Evolutionary conservation across 1,140 invertebrate species (phyloP).

Genomic region (Marisa cornuarietis): DNA sequence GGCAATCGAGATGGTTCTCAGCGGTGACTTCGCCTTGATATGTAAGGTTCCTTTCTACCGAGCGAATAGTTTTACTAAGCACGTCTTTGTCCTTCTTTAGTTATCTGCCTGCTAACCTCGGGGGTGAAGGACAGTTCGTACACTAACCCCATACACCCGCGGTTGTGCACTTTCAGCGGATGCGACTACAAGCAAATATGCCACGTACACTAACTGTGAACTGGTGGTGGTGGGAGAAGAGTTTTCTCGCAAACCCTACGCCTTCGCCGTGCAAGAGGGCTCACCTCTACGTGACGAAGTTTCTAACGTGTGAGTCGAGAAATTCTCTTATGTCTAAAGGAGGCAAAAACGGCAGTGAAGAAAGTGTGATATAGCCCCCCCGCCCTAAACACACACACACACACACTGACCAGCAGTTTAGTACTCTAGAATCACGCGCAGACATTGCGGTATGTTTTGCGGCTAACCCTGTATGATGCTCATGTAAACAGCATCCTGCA

Average conservation of each 20-base stretch:
- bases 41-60: constrained; percentile 66
- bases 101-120: not conserved
- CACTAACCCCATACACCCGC: not conserved
- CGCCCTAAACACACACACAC: not conserved
- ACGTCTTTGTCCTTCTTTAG: not conserved
- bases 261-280: constrained; percentile 94
- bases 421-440: too few species aligned
- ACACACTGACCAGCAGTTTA: too few species aligned
- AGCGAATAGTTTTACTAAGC: too few species aligned
- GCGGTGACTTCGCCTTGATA: constrained; percentile 86
- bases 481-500: constrained; percentile 80
- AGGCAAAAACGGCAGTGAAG: not conserved
- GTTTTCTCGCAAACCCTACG: constrained; percentile 96
- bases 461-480: not conserved
- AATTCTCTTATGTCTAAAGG: not conserved
- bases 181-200: constrained; percentile 91
- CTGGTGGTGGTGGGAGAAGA: constrained; percentile 91
- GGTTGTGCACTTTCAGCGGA: constrained; percentile 73
- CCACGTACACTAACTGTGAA: constrained; percentile 87
- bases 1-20: constrained; percentile 79
- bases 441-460: too few species aligned
- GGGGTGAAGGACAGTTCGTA: not conserved
- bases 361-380: too few species aligned
- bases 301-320: constrained; percentile 68
- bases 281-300: constrained; percentile 78